A percentile compares a stretch with the other conserved stretches of the same genome.
Conservation (phyloP, 2,888 invertebrate genomes). For the Leucania comma region DNA sequence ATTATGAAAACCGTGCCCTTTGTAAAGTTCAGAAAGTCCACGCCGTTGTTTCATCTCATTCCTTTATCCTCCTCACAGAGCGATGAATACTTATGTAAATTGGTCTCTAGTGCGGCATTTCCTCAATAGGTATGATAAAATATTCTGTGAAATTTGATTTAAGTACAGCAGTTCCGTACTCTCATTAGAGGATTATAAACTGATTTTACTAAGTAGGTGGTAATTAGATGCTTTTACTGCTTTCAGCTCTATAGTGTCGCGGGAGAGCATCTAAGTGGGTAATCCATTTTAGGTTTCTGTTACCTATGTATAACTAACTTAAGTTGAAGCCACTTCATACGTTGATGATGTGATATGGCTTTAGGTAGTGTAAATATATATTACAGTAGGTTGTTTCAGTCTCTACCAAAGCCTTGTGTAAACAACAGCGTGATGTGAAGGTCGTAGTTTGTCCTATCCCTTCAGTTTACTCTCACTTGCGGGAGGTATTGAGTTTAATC, state of each 20-base stretch:
- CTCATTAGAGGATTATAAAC: constrained; percentile 55
- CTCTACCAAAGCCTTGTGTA: constrained; percentile 18
- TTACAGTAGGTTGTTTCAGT: constrained; percentile 14
- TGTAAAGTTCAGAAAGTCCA: constrained; percentile 54
- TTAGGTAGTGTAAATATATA: constrained; percentile 23
- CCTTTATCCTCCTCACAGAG: constrained; percentile 62
- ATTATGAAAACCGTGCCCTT: constrained; percentile 55
- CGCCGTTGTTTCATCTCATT: constrained; percentile 67
- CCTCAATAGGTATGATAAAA: constrained; percentile 55
- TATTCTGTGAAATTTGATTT: constrained; percentile 63
- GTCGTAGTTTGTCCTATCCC: constrained; percentile 10
- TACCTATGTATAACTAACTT: constrained; percentile 39
- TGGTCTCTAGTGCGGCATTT: constrained; percentile 61
- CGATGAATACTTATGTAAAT: constrained; percentile 76
- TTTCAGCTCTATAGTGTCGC: constrained; percentile 32
- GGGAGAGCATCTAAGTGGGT: constrained; percentile 5
- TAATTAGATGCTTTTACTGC: constrained; percentile 44
- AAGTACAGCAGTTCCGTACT: constrained; percentile 50
- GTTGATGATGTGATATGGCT: constrained; percentile 9
- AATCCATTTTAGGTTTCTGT: constrained; percentile 30
- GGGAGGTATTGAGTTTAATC: constrained; percentile 23
- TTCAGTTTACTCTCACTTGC: constrained; percentile 31
- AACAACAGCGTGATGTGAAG: constrained; percentile 24
- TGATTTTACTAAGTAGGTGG: constrained; percentile 40
- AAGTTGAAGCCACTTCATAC: constrained; percentile 1